Conservation (phyloP, 37 sponge, comb jelly and placozoan genomes). For the Chondrosia reniformis region DNA sequence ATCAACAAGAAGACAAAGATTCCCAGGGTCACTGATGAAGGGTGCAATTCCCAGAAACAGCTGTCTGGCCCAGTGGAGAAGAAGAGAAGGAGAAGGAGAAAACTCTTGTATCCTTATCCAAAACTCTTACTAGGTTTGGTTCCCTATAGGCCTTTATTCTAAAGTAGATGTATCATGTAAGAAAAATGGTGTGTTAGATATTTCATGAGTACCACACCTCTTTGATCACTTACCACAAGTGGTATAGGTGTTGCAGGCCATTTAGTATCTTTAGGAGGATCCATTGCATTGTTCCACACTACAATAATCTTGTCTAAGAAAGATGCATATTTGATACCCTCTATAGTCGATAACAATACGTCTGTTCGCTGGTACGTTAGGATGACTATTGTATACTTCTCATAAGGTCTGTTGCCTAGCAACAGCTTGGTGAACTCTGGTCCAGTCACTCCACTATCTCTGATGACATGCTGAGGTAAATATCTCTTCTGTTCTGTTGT, state of each 20-base stretch:
- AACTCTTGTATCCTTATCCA: too few relatives aligned
- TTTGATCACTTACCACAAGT: conserved; percentile 39
- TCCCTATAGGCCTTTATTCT: too few relatives aligned
- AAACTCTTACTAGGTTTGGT: too few relatives aligned
- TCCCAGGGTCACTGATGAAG: too few relatives aligned
- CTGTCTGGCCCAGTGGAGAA: too few relatives aligned
- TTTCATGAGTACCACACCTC: too few relatives aligned
- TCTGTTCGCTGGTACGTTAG: conserved; percentile 70
- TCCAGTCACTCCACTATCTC: conserved; percentile 65
- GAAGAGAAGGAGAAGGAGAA: too few relatives aligned
- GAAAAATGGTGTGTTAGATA: too few relatives aligned
- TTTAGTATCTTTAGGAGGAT: conserved; percentile 14
- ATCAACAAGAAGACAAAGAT: too few relatives aligned
- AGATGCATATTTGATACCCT: conserved; percentile 36
- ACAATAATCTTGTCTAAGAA: conserved; percentile 73
- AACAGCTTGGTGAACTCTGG: conserved; percentile 55
- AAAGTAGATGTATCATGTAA: too few relatives aligned
- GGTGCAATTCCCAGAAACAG: too few relatives aligned
- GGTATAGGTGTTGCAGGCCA: conserved; percentile 67
- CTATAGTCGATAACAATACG: conserved; percentile 51
- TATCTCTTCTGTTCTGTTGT: not conserved
- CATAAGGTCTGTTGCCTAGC: conserved; percentile 72
- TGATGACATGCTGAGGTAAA: conserved; percentile 39
- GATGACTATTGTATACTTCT: conserved; percentile 82
- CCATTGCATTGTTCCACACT: conserved; percentile 80